Conservation (phyloP, 2,888 invertebrate species). For the Cecidostiba fungosa region DNA sequence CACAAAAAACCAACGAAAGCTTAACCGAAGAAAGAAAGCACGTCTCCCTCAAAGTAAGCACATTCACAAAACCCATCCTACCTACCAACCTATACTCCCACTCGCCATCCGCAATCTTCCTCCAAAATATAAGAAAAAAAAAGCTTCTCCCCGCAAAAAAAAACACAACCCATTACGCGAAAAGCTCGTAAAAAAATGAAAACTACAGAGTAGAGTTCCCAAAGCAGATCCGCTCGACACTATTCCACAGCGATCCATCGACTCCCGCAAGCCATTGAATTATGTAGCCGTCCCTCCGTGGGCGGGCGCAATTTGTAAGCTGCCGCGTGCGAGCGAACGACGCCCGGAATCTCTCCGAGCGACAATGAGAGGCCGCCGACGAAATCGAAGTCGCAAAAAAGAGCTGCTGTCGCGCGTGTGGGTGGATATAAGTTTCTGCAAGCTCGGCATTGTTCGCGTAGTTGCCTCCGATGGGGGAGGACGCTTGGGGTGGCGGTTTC, state of each 20-base stretch:
- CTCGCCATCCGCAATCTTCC: no score
- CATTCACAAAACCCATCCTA: neutral
- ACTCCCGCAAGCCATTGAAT: constrained; percentile 8
- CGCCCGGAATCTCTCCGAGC: neutral
- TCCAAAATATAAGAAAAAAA: neutral
- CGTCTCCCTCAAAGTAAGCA: neutral
- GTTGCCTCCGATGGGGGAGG: neutral
- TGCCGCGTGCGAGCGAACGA: neutral
- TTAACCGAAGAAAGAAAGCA: neutral
- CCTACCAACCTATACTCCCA: no score
- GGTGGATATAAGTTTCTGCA: constrained; percentile 43
- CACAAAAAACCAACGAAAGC: neutral
- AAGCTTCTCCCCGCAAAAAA: neutral
- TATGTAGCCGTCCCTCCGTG: neutral
- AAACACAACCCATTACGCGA: neutral
- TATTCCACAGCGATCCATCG: neutral
- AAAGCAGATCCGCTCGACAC: neutral
- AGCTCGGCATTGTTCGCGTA: constrained; percentile 45
- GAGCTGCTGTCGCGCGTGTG: neutral
- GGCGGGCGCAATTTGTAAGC: neutral
- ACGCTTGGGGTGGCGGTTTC: neutral
- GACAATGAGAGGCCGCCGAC: neutral
- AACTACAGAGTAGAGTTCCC: neutral
- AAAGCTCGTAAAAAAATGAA: neutral
- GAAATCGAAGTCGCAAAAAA: constrained; percentile 23